A percentile compares a stretch with the other conserved stretches of the same genome.
Conservation (phyloP, 2,113 vertebrate genomes). For the Burhinus bistriatus region DNA sequence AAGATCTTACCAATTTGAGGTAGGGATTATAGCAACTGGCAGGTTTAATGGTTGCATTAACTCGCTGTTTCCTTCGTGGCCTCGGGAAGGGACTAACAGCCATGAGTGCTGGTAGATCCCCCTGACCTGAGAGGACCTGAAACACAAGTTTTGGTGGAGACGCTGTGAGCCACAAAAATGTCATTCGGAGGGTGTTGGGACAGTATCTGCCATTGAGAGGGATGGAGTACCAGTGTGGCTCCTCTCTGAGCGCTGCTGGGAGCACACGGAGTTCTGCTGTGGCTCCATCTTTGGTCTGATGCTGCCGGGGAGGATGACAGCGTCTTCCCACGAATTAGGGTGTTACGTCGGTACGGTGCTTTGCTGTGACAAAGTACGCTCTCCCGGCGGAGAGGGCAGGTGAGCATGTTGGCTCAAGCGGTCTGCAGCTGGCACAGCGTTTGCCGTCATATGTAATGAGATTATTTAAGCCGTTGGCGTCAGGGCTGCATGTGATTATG, state of each 20-base stretch:
- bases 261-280: not conserved
- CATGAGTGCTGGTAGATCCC: not conserved
- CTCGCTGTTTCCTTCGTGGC: not conserved
- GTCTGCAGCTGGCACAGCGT: not conserved
- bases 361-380: not conserved
- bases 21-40: not conserved
- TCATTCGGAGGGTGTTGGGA: not conserved
- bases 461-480: conserved; percentile 17
- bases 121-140: not conserved
- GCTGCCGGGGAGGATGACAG: not conserved
- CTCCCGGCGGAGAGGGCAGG: not conserved
- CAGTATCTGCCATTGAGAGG: accelerated
- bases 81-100: not conserved
- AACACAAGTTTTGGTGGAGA: not conserved
- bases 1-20: not conserved
- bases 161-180: not conserved
- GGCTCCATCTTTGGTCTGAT: not conserved
- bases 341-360: accelerated
- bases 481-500: conserved; percentile 24
- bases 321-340: not conserved
- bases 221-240: not conserved
- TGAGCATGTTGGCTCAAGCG: not conserved
- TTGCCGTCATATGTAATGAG: not conserved
- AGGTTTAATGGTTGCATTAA: conserved; percentile 12
- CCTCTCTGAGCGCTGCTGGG: not conserved